A percentile compares a stretch with the other conserved stretches of the same genome.
These are phyloP conservation scores for Reticulitermes lucifugus DNA, from an alignment of 2,888 invertebrate species.

Conservation along the genomic window DNA sequence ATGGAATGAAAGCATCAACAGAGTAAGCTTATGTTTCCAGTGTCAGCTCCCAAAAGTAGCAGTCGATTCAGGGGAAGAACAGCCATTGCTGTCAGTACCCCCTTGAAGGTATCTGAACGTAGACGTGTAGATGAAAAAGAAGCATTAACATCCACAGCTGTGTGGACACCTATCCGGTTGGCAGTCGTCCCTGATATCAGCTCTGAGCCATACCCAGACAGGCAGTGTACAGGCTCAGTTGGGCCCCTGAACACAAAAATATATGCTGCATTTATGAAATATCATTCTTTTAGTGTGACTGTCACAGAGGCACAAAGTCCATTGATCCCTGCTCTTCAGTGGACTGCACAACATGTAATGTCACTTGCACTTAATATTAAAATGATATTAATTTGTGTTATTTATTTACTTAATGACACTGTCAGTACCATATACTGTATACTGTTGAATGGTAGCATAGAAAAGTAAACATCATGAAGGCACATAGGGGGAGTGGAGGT, in stretches of 20 bases:
- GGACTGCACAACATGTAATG: too few relatives aligned
- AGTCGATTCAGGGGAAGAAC: conserved; percentile 91
- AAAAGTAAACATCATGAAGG: too few relatives aligned
- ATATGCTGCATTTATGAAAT: neutral
- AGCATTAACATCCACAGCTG: conserved; percentile 76
- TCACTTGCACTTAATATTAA: too few relatives aligned
- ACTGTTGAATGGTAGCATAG: too few relatives aligned
- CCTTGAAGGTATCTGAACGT: conserved; percentile 89
- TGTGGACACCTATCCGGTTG: conserved; percentile 90
- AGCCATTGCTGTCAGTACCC: conserved; percentile 90
- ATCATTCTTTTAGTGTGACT: too few relatives aligned
- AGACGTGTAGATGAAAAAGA: conserved; percentile 87
- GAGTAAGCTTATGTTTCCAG: conserved; percentile 84
- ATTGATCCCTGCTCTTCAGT: too few relatives aligned
- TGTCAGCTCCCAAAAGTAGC: conserved; percentile 91
- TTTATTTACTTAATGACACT: too few relatives aligned
- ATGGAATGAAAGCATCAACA: conserved; percentile 67
- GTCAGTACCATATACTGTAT: too few relatives aligned
- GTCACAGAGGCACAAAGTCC: too few relatives aligned
- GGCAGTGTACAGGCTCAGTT: conserved; percentile 92
- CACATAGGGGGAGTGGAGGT: too few relatives aligned
- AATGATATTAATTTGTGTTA: too few relatives aligned
- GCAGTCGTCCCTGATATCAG: conserved; percentile 93
- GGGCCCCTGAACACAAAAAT: conserved; percentile 74
- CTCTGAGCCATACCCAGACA: conserved; percentile 82